Conservation (phyloP, 1,140 invertebrate species). For the Plodia interpunctella region DNA sequence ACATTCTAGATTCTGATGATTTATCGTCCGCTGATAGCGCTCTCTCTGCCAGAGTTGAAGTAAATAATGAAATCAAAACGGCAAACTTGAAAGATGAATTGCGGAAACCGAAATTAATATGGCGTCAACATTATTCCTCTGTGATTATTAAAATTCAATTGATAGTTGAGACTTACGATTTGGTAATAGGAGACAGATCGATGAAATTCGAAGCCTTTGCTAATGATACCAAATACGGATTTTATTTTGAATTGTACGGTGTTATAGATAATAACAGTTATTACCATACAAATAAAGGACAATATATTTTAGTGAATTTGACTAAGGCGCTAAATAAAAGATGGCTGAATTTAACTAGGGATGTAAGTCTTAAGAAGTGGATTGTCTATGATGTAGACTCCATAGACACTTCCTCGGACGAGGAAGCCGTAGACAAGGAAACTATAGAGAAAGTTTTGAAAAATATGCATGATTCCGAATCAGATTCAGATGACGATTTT, state of each 20-base stretch:
- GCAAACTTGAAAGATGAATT: conserved; percentile 17
- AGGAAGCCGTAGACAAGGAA: conserved; percentile 29
- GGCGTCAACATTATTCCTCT: conserved; percentile 46
- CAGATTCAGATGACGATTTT: conserved; percentile 22
- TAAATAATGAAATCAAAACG: conserved; percentile 1
- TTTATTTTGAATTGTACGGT: conserved; percentile 54
- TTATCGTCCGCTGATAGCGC: conserved; percentile 31
- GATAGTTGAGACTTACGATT: conserved; percentile 43
- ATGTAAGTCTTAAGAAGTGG: conserved; percentile 42
- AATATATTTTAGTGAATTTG: conserved; percentile 49
- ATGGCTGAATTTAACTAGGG: conserved; percentile 50
- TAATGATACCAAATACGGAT: conserved; percentile 43
- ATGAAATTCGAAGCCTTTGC: conserved; percentile 36
- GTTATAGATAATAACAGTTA: conserved; percentile 35
- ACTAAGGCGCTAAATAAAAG: conserved; percentile 41
- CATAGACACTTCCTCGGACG: conserved; percentile 53
- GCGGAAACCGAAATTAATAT: conserved; percentile 48
- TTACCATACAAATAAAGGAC: conserved; percentile 48
- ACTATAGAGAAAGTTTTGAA: conserved; percentile 11
- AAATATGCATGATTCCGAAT: conserved; percentile 11
- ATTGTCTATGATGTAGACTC: conserved; percentile 55
- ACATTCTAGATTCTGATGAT: conserved; percentile 50
- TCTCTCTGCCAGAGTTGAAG: background rate
- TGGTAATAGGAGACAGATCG: conserved; percentile 36
- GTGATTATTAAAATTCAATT: conserved; percentile 54